Percentiles rank a stretch among this genome's conserved stretches.
phyloP scores from a whole-genome alignment of 2,113 vertebrate genomes.

The Solea senegalensis region DNA sequence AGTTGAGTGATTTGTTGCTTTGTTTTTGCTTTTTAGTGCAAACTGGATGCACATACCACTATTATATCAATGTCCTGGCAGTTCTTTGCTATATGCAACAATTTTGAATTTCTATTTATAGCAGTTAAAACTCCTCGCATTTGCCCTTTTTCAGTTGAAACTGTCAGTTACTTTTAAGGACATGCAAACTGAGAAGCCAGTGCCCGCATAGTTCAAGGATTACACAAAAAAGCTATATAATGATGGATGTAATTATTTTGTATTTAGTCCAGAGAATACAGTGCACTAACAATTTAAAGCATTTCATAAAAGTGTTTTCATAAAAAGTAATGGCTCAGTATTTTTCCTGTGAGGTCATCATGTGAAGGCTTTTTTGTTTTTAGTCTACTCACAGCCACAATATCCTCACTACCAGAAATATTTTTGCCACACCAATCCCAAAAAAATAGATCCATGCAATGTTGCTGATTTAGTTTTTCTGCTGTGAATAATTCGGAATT shows the following conservation, averaged over 20 bases:
- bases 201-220: neutral
- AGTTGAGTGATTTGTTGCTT: neutral
- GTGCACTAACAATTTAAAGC: neutral
- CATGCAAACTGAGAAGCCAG: conserved; percentile 3
- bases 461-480: conserved; percentile 37
- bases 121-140: conserved; percentile 2
- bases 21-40: neutral
- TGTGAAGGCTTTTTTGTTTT: neutral
- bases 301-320: neutral
- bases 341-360: conserved; percentile 22
- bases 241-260: conserved; percentile 5
- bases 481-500: conserved; percentile 19
- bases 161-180: neutral
- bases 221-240: neutral
- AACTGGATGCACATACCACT: conserved; percentile 22
- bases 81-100: conserved; percentile 2
- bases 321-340: conserved; percentile 8
- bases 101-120: conserved; percentile 20
- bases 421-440: neutral
- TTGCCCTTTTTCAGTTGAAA: conserved; percentile 22
- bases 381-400: neutral
- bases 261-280: neutral
- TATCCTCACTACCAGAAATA: no score
- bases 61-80: conserved; percentile 12
- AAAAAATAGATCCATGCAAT: conserved; percentile 38